phyloP scores from a whole-genome alignment of 1,140 invertebrate genomes.

The Zaprionus nigranus region DNA sequence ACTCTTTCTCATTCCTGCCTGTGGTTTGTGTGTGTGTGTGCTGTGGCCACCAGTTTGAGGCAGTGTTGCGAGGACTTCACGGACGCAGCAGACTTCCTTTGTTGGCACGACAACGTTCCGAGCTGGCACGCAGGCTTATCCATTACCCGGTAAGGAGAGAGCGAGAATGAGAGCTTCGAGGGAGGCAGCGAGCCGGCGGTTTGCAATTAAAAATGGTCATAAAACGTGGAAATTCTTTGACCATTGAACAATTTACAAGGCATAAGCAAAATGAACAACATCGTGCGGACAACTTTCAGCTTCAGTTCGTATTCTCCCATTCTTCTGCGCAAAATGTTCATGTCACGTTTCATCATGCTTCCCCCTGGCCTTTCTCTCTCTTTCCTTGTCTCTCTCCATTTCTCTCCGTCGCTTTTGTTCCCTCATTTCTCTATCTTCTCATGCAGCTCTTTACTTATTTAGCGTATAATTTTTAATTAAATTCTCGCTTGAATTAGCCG shows the following conservation, averaged over 20 bases:
- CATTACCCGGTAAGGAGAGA: constrained; percentile 8
- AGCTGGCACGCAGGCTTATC: constrained; percentile 28
- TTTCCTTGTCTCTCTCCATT: background rate
- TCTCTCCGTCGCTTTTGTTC: constrained; percentile 12
- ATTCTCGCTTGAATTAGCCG: constrained; percentile 76
- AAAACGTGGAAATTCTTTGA: constrained; percentile 51
- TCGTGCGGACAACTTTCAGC: constrained; percentile 59
- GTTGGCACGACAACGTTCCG: constrained; percentile 3
- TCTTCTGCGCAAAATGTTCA: constrained; percentile 39
- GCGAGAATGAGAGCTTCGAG: background rate
- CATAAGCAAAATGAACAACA: constrained; percentile 67
- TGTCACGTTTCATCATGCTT: constrained; percentile 54
- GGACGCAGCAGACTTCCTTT: background rate
- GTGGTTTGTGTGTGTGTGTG: constrained; percentile 1
- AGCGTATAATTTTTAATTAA: constrained; percentile 75
- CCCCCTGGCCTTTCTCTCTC: background rate
- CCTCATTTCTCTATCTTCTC: background rate
- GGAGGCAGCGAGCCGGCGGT: too few species aligned
- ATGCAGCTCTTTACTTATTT: constrained; percentile 51
- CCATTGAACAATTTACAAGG: constrained; percentile 73
- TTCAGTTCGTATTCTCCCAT: background rate
- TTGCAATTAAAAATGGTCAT: constrained; percentile 46
- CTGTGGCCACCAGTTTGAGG: background rate
- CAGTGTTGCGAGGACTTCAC: background rate
- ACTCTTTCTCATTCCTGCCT: background rate